Evolutionary conservation across 2,797 vertebrate genomes (phyloP).

Genomic region (Platalea minor): DNA sequence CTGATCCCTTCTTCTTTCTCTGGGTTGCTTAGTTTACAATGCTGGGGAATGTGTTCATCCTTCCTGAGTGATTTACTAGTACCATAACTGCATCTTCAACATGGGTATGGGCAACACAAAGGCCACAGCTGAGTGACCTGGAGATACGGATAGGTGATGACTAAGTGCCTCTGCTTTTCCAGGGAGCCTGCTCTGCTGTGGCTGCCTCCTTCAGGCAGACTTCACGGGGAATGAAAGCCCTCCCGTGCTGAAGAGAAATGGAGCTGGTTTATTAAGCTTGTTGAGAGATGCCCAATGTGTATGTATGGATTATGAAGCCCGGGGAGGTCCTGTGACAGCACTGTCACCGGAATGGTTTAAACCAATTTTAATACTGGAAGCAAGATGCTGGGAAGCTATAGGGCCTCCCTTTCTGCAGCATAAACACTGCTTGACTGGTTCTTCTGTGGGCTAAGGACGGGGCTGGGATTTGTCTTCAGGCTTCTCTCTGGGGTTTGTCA

Average conservation of each 20-base stretch:
- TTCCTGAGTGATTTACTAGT: background rate
- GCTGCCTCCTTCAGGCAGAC: background rate
- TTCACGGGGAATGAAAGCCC: background rate
- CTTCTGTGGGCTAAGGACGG: accelerated
- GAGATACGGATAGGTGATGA: background rate
- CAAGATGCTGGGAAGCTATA: background rate
- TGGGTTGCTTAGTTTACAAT: background rate
- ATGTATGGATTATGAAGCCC: background rate
- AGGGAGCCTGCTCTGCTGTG: background rate
- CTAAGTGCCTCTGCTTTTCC: too few species aligned
- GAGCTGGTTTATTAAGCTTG: background rate
- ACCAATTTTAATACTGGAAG: background rate
- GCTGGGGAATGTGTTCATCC: background rate
- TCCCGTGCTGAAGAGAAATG: background rate
- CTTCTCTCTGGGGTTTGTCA: background rate
- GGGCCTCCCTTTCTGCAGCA: background rate
- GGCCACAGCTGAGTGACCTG: background rate
- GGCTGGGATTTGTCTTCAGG: background rate
- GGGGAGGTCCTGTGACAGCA: background rate
- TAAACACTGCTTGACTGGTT: background rate
- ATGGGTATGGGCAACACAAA: background rate
- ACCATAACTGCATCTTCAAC: background rate
- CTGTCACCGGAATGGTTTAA: background rate
- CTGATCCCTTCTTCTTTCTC: background rate
- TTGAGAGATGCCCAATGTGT: background rate